A percentile compares a stretch with the other conserved stretches of the same genome.
phyloP scores from a whole-genome alignment of 2,888 invertebrate species.

The Drosophila fungiperda region DNA sequence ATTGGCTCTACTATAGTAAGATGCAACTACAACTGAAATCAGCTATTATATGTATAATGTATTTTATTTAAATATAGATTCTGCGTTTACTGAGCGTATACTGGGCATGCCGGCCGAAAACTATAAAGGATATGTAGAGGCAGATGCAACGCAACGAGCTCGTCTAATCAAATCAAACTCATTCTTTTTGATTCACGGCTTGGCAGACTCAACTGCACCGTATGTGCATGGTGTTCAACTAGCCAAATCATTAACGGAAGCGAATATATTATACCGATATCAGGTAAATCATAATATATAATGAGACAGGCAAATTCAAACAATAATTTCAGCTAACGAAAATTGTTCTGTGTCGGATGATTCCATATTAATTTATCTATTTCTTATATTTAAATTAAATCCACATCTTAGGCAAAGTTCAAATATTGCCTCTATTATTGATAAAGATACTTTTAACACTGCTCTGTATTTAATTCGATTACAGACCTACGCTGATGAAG shows the following conservation, averaged over 20 bases:
- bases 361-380: neutral
- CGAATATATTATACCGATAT: constrained; percentile 95
- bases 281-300: constrained; percentile 88
- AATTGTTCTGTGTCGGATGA: neutral
- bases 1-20: constrained; percentile 98
- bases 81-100: constrained; percentile 97
- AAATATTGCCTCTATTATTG: neutral
- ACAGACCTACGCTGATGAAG: constrained; percentile 97
- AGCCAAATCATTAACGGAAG: constrained; percentile 94
- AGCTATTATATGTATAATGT: neutral
- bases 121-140: constrained; percentile 95
- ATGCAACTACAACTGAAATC: neutral
- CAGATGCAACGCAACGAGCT: constrained; percentile 95
- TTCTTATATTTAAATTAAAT: neutral
- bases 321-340: neutral
- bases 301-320: neutral
- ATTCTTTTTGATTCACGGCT: constrained; percentile 95
- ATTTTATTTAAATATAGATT: constrained; percentile 87
- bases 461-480: constrained; percentile 42
- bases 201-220: constrained; percentile 96
- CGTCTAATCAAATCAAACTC: constrained; percentile 94
- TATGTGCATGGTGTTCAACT: constrained; percentile 96
- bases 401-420: neutral
- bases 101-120: constrained; percentile 95
- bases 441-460: neutral